Evolutionary conservation across 2,113 vertebrate genomes (phyloP).

Genomic region (Poeciliopsis prolifica): DNA sequence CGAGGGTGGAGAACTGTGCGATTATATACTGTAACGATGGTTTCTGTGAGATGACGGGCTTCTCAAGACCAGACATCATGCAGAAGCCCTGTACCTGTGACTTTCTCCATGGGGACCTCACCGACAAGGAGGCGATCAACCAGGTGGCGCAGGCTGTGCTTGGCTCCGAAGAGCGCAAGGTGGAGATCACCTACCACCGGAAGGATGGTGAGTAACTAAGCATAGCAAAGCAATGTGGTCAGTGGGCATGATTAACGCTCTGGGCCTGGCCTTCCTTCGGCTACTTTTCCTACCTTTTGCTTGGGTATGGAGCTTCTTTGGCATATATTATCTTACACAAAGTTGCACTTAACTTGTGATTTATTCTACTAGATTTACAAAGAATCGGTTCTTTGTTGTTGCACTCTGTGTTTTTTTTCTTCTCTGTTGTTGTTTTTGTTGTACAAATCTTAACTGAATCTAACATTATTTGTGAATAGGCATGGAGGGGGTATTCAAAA

Average conservation of each 20-base stretch:
- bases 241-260: not conserved
- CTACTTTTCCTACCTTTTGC: too few relatives aligned
- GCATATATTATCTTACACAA: not conserved
- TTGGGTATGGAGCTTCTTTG: not conserved
- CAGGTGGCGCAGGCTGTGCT: conserved; percentile 92
- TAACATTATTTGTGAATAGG: not conserved
- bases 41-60: conserved; percentile 99
- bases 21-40: conserved; percentile 99
- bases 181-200: conserved; percentile 96
- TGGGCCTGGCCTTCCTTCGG: not conserved
- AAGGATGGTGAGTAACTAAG: conserved; percentile 90
- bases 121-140: conserved; percentile 89
- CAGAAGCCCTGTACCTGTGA: conserved; percentile 97
- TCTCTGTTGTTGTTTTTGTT: not conserved
- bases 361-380: not conserved
- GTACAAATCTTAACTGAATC: not conserved
- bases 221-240: not conserved
- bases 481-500: not conserved
- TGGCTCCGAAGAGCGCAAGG: conserved; percentile 95
- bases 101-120: conserved; percentile 95
- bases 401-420: not conserved
- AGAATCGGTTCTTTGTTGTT: not conserved
- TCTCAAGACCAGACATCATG: conserved; percentile 98
- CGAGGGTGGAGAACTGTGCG: conserved; percentile 96
- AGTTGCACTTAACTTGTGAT: not conserved